Base-by-base conservation (phyloP, 1,140 invertebrate genomes). In the Brachionus angularis region DNA sequence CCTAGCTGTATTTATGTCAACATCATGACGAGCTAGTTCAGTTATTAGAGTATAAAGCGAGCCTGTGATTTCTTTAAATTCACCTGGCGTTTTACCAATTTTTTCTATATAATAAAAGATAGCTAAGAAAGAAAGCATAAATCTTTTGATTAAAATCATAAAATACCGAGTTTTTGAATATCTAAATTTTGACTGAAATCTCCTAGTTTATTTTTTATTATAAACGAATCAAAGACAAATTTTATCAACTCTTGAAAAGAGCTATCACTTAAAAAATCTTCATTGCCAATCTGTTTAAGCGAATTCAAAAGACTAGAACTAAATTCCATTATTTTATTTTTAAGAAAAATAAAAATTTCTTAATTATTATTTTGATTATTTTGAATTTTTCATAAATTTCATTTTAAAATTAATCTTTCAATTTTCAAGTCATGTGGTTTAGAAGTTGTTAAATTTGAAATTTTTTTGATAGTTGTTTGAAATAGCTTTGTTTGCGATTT, bases 61-160 rank as follows among this genome's bases (percentile, higher is more conserved):
- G 39, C 33, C 53, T 39, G 8, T 14, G 23, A 58, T 39, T 58
- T 58, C 53, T 14, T 58, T 58, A 8, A 58, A 36, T 58, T 58
- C 53, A 58, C 1, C 53, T 39, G 25, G 16, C n/a, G 53, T 16
- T 25, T 39, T 58, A 23, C 27, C 27, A 12, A 58, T 21, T 4
- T 36, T 27, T 4, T 58, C 53, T 58, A n/a, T n/a, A n/a, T n/a
- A n/a, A n/a, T n/a, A n/a, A n/a, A n/a, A n/a, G n/a, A n/a, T n/a
- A n/a, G n/a, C n/a, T n/a, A n/a, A n/a, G n/a, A n/a, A n/a, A n/a
- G n/a, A n/a, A n/a, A n/a, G n/a, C n/a, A n/a, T n/a, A n/a, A n/a
- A n/a, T n/a, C n/a, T n/a, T n/a, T n/a, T n/a, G n/a, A n/a, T n/a
- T n/a, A n/a, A n/a, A n/a, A n/a, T n/a, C n/a, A n/a, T n/a, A 53